Percentiles rank a stretch among this genome's conserved stretches.
These are phyloP conservation scores for Aleiodes testaceus DNA, from an alignment of 2,888 invertebrate genomes.

Conservation along the genomic window DNA sequence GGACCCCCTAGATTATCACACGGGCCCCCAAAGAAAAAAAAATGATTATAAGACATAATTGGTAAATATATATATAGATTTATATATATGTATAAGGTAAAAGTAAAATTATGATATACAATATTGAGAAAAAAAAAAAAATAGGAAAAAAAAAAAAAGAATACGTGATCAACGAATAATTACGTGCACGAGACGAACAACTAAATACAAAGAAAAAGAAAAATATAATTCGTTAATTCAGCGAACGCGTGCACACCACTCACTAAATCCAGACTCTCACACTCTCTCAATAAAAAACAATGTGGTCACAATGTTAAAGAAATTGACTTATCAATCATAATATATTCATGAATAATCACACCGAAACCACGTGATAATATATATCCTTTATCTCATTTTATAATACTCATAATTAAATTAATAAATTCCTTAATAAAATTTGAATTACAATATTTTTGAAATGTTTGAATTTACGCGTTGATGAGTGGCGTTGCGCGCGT, in stretches of 20 bases:
- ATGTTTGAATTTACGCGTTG: background rate
- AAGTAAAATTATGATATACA: constrained; percentile 24
- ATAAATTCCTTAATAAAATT: background rate
- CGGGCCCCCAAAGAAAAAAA: constrained; percentile 58
- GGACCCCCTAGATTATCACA: constrained; percentile 72
- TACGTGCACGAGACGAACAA: constrained; percentile 53
- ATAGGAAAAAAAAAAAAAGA: constrained; percentile 45
- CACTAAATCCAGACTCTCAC: constrained; percentile 23
- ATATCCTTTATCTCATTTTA: background rate
- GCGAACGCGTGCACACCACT: constrained; percentile 39
- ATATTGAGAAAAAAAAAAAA: constrained; percentile 13
- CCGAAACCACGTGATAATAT: constrained; percentile 23
- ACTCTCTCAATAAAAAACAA: constrained; percentile 44
- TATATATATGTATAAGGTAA: constrained; percentile 41
- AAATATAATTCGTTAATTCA: constrained; percentile 19
- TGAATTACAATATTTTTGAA: constrained; percentile 29
- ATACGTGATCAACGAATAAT: constrained; percentile 50
- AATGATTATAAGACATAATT: constrained; percentile 40
- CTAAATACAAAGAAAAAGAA: constrained; percentile 30
- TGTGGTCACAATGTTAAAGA: constrained; percentile 38
- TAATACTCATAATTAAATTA: background rate
- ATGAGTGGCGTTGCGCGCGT: constrained; percentile 30
- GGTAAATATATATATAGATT: constrained; percentile 45
- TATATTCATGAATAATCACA: constrained; percentile 20
- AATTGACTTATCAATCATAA: constrained; percentile 6